These are phyloP conservation scores for Peromyscus polionotus DNA, from an alignment of 2,113 vertebrate species.

Conservation along the genomic window DNA sequence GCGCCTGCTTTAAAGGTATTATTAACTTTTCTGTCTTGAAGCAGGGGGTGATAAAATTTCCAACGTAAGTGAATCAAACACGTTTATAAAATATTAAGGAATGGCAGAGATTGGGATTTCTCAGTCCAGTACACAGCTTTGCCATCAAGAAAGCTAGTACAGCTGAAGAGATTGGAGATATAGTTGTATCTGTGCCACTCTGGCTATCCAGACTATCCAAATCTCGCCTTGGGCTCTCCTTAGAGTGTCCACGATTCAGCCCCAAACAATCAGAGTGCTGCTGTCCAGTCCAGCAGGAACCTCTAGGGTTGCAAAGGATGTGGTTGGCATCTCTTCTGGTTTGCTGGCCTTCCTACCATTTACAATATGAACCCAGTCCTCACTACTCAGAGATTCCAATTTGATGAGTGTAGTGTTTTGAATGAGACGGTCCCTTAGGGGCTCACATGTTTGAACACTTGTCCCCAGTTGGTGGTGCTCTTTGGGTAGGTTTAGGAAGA, in stretches of 20 bases:
- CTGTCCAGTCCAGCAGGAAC: not conserved
- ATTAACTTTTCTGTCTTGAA: conserved; percentile 11
- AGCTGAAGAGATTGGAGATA: not conserved
- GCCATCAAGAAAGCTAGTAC: not conserved
- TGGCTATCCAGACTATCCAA: not conserved
- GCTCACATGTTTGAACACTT: not conserved
- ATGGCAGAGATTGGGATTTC: not conserved
- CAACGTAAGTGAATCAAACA: not conserved
- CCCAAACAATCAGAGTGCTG: not conserved
- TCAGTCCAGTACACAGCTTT: not conserved
- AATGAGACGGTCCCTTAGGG: not conserved
- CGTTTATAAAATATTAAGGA: conserved; percentile 22
- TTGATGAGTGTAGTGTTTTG: not conserved
- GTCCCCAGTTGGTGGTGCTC: not conserved
- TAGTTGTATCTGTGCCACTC: not conserved
- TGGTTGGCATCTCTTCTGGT: not conserved
- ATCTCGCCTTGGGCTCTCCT: not conserved
- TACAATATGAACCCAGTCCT: not conserved
- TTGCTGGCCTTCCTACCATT: not conserved
- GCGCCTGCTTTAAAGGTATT: not conserved
- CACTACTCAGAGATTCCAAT: not conserved
- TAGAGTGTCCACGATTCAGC: not conserved
- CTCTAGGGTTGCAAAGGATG: not conserved
- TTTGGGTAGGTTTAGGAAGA: not conserved
- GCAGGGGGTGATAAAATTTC: not conserved